Evolutionary conservation across 2,113 vertebrate species (phyloP), one percentile per base, ranked within the genome.

Genomic region (Corythaeola cristata): DNA sequence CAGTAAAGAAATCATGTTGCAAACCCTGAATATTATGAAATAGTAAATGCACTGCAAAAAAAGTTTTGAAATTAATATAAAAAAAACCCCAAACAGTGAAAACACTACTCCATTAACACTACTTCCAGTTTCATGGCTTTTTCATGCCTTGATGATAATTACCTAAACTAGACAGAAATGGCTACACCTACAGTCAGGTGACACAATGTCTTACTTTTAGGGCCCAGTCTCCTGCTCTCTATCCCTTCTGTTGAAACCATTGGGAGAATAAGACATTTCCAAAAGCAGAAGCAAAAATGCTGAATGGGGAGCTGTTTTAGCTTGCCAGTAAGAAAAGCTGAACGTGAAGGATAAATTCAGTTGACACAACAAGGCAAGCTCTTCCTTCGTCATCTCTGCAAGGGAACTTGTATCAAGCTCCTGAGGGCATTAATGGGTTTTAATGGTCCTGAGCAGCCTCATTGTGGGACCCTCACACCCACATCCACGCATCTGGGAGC

Each of bases 401-500:
- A 37, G 3, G 4, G 8, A 76, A 39, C 9, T 45, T 72, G 4
- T 5, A 6, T 49, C 32, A 18, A 20, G 24, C 12, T 66, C n/a
- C 47, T 47, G 8, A 59, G 78, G 13, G 18, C 47, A 62, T 9
- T 52, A 35, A 16, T 33, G 20, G 33, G 11, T 16, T 47, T 66
- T 41, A 55, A 12, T 11, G 9, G 12, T 41, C 28, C 50, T 47
- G 35, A 90, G 26, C 15, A 60, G 16, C 21, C 28, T 62, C 33
- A 44, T 8, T 19, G 41, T 17, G 15, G 12, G 33, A 11, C 12
- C 5, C 12, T 35, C 13, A 39, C 21, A 69, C 23, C 15, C 59
- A 60, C 5, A 35, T 9, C 26, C 19, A 4, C 0, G 4, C 13
- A 5, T 17, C 19, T 26, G 33, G 16, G 12, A 77, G 5, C 4